A percentile compares a stretch with the other conserved stretches of the same genome.
phyloP scores from a whole-genome alignment of 2,888 invertebrate species.

The Thecophora atra region DNA sequence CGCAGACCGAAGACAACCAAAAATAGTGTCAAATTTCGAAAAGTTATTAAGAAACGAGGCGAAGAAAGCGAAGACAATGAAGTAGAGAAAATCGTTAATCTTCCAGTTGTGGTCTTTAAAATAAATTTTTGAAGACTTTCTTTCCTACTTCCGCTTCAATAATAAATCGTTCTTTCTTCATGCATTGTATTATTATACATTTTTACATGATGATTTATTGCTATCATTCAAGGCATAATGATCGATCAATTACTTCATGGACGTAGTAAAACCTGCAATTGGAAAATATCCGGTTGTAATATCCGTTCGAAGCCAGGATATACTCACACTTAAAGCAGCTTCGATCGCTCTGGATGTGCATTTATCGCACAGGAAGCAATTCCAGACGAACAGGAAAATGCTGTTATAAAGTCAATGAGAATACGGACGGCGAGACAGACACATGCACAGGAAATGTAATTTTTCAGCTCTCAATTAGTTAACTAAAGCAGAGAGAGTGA shows the following conservation, averaged over 20 bases:
- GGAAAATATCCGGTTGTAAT: too few species aligned
- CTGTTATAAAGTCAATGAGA: not conserved
- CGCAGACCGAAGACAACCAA: not conserved
- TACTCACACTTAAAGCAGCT: not conserved
- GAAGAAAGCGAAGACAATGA: conserved; percentile 13
- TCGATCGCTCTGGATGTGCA: not conserved
- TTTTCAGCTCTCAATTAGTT: not conserved
- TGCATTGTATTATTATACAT: too few species aligned
- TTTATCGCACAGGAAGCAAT: conserved; percentile 14
- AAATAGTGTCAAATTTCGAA: conserved; percentile 29
- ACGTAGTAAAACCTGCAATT: too few species aligned
- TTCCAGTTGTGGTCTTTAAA: too few species aligned
- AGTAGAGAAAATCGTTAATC: not conserved
- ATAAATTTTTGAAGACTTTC: too few species aligned
- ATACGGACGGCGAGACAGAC: not conserved
- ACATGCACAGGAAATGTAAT: not conserved
- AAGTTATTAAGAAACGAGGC: conserved; percentile 1
- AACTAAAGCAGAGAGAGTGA: not conserved
- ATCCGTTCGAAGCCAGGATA: not conserved
- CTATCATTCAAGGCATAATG: too few species aligned
- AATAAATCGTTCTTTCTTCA: too few species aligned
- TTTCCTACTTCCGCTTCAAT: too few species aligned
- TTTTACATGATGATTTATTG: too few species aligned
- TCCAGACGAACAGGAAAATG: not conserved
- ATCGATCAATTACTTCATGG: too few species aligned